phyloP scores from a whole-genome alignment of 2,888 invertebrate genomes.

The Trachelus stipa region DNA sequence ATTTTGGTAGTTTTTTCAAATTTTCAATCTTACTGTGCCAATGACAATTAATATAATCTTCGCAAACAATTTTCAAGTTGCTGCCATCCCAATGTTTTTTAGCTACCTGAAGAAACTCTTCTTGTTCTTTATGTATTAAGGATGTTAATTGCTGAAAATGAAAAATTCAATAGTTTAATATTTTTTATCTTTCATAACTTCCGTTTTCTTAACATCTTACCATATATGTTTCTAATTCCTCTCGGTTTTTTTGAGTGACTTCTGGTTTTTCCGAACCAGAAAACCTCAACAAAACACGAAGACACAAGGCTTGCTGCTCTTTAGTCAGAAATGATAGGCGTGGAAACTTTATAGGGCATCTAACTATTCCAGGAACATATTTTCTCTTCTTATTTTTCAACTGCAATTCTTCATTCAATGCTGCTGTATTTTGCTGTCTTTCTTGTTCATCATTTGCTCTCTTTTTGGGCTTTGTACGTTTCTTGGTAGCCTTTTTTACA shows the following conservation, averaged over 20 bases:
- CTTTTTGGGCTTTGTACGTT: background rate
- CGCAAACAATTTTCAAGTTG: constrained; percentile 24
- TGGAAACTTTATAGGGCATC: constrained; percentile 32
- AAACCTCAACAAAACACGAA: constrained; percentile 41
- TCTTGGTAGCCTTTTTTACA: background rate
- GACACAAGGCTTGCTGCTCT: constrained; percentile 41
- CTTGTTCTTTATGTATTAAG: constrained; percentile 44
- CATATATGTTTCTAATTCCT: constrained; percentile 42
- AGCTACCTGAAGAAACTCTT: constrained; percentile 43
- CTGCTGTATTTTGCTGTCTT: background rate
- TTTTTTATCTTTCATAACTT: background rate
- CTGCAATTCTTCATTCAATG: background rate
- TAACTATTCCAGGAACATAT: constrained; percentile 47
- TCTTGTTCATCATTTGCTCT: background rate
- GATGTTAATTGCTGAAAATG: constrained; percentile 27
- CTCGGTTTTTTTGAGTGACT: constrained; percentile 28
- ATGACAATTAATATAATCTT: constrained; percentile 36
- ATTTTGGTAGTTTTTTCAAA: constrained; percentile 40
- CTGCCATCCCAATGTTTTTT: constrained; percentile 41
- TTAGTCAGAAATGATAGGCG: constrained; percentile 33
- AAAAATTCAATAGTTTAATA: background rate
- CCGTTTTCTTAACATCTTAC: constrained; percentile 27
- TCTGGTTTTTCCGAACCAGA: constrained; percentile 34
- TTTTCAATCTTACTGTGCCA: constrained; percentile 43
- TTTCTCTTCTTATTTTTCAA: background rate